Conservation (phyloP, 1,140 invertebrate species). For the Lanistes nyassanus region DNA sequence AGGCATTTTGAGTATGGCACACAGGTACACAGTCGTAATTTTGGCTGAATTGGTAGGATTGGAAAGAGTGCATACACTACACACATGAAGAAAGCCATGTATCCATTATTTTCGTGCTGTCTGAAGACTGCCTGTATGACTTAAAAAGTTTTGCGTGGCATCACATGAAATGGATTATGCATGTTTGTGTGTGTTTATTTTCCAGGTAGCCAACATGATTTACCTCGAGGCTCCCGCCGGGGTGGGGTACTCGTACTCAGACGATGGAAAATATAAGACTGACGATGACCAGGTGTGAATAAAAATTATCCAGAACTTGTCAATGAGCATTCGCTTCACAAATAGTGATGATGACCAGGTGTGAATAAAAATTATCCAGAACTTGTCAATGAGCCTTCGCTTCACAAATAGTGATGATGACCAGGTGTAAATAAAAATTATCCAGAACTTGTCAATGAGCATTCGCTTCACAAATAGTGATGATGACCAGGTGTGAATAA, state of each 20-base stretch:
- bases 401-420: no score
- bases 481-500: constrained; percentile 43
- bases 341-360: constrained; percentile 37
- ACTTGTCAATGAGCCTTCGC: not conserved
- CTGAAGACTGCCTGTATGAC: no score
- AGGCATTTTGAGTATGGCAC: no score
- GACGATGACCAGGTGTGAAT: constrained; percentile 68
- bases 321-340: no score
- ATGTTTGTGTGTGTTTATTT: not conserved
- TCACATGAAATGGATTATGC: no score
- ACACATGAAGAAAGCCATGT: no score
- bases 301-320: not conserved
- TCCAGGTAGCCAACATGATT: constrained; percentile 82
- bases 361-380: constrained; percentile 23
- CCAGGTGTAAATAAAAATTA: constrained; percentile 46
- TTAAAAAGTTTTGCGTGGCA: no score
- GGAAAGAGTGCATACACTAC: no score
- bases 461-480: no score
- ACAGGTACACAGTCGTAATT: no score
- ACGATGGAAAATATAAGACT: constrained; percentile 67
- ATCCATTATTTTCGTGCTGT: no score
- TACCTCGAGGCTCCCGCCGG: constrained; percentile 72
- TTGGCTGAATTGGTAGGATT: no score
- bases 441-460: not conserved
- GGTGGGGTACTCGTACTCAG: constrained; percentile 72